These are phyloP conservation scores for Drosophila mercatorum DNA, from an alignment of 2,888 invertebrate genomes.

Conservation along the genomic window DNA sequence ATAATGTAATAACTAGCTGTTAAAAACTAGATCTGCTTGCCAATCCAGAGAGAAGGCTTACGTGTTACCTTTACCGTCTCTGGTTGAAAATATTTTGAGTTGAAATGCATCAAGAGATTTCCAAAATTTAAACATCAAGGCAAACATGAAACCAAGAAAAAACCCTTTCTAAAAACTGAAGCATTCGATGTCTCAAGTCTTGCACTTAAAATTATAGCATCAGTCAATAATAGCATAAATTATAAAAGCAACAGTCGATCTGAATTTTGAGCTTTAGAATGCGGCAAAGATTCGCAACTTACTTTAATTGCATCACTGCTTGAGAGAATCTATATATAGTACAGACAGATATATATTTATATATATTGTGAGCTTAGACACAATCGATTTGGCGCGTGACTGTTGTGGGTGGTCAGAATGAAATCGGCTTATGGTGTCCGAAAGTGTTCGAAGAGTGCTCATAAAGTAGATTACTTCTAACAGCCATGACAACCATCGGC, in stretches of 20 bases:
- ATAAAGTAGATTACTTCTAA: conserved; percentile 73
- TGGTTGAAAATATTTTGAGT: not conserved
- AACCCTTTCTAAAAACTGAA: conserved; percentile 48
- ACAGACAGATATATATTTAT: not conserved
- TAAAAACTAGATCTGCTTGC: not conserved
- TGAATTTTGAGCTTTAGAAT: conserved; percentile 35
- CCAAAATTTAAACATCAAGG: conserved; percentile 42
- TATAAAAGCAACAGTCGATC: conserved; percentile 7
- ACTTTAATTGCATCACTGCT: conserved; percentile 21
- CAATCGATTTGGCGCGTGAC: conserved; percentile 64
- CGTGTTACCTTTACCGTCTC: not conserved
- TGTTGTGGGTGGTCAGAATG: conserved; percentile 64
- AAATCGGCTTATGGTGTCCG: conserved; percentile 64
- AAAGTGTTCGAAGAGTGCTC: conserved; percentile 41
- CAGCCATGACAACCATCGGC: conserved; percentile 55
- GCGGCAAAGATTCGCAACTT: conserved; percentile 12
- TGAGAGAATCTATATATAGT: not conserved
- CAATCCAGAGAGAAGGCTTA: not conserved
- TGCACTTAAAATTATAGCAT: conserved; percentile 42
- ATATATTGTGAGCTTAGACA: conserved; percentile 13
- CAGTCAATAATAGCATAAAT: conserved; percentile 20
- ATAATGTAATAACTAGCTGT: not conserved
- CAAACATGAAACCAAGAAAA: conserved; percentile 13
- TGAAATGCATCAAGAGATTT: conserved; percentile 8
- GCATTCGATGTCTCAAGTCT: conserved; percentile 12